Conservation (phyloP, 2,113 vertebrate species). For the Eurypyga helias region DNA sequence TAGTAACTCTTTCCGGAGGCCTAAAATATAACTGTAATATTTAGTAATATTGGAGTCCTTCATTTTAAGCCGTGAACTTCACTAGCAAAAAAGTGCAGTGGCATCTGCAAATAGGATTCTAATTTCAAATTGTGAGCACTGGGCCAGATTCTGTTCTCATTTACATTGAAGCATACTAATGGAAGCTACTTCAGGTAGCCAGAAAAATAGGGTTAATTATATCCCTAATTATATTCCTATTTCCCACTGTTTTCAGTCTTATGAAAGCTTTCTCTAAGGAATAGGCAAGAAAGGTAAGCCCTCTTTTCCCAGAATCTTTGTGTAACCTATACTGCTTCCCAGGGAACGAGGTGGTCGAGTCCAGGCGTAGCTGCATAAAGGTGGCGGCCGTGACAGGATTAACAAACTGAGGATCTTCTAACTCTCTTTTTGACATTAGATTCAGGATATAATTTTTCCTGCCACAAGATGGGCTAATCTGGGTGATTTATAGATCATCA, state of each 20-base stretch:
- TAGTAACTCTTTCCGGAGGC: slow-evolving; percentile 43
- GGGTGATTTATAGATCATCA: background rate
- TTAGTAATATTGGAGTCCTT: slow-evolving; percentile 14
- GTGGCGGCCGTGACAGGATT: background rate
- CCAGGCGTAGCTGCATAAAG: background rate
- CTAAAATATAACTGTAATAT: slow-evolving; percentile 40
- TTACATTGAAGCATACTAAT: background rate
- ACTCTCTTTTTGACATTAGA: background rate
- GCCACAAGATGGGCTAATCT: background rate
- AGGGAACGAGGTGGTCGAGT: background rate
- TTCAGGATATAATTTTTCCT: background rate
- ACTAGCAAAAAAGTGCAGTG: background rate
- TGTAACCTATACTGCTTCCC: background rate
- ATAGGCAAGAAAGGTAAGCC: background rate
- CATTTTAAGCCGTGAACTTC: slow-evolving; percentile 19
- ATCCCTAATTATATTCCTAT: background rate
- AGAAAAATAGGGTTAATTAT: background rate
- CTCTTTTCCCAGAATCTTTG: background rate
- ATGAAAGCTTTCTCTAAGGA: slow-evolving; percentile 15
- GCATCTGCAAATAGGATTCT: slow-evolving; percentile 17
- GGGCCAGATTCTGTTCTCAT: slow-evolving; percentile 6
- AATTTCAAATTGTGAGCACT: background rate
- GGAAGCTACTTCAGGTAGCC: background rate
- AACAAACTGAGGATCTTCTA: background rate
- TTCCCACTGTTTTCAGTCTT: slow-evolving; percentile 5